Conservation (phyloP, 2,113 vertebrate species). For the Canis aureus region DNA sequence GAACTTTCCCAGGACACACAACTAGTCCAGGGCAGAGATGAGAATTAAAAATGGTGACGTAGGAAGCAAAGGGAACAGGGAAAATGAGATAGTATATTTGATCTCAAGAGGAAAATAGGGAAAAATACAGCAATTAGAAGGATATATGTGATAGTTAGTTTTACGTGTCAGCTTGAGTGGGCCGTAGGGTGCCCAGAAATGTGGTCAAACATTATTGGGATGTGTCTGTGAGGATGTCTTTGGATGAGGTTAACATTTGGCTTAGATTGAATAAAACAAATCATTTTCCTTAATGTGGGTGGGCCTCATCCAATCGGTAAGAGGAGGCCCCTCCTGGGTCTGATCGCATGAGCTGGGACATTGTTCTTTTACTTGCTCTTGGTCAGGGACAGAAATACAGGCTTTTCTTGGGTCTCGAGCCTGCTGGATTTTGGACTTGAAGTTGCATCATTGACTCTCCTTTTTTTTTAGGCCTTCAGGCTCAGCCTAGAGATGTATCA, state of each 20-base stretch:
- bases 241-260: background rate
- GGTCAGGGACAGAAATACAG: background rate
- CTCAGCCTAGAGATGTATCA: background rate
- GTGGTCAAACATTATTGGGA: background rate
- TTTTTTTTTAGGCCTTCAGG: background rate
- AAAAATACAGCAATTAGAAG: background rate
- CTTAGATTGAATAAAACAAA: background rate
- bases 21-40: background rate
- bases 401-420: background rate
- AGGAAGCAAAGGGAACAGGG: background rate
- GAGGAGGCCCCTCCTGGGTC: background rate
- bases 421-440: background rate
- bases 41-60: background rate
- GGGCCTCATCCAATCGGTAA: background rate
- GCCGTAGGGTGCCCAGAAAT: background rate
- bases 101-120: background rate
- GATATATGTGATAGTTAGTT: background rate
- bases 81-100: background rate
- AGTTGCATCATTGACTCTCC: background rate
- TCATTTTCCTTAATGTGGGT: background rate
- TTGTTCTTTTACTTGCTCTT: background rate
- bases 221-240: background rate
- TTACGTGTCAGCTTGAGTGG: background rate
- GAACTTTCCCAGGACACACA: background rate
- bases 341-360: background rate